Conservation (phyloP, 2,113 vertebrate genomes). For the Petromus typicus region DNA sequence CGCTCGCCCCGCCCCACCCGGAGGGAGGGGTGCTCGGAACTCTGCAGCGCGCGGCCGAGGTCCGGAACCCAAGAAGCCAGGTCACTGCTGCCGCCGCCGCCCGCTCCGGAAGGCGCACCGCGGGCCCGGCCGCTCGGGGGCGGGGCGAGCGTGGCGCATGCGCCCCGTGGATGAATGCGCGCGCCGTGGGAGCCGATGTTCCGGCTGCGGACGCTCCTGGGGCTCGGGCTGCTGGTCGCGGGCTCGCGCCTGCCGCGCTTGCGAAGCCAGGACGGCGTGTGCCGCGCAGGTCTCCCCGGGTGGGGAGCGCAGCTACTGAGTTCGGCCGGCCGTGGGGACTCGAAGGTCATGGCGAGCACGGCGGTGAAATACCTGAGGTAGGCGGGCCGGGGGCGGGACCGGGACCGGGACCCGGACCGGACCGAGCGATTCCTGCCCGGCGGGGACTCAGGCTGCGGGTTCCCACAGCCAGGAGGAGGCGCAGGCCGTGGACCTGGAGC, state of each 20-base stretch:
- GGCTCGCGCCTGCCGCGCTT: constrained; percentile 75
- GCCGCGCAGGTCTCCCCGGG: constrained; percentile 61
- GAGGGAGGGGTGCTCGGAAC: too few species aligned
- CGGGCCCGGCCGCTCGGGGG: neutral
- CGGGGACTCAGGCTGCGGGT: neutral
- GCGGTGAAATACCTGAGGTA: constrained; percentile 89
- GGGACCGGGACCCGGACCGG: fast-evolving
- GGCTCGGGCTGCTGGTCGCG: constrained; percentile 83
- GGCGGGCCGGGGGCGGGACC: neutral
- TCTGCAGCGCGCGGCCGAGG: neutral
- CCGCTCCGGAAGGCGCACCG: neutral
- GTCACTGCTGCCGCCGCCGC: too few species aligned
- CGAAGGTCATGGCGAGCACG: constrained; percentile 86
- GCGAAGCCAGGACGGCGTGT: constrained; percentile 44
- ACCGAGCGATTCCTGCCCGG: neutral
- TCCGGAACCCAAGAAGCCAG: neutral
- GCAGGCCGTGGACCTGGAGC: constrained; percentile 95
- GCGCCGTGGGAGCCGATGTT: constrained; percentile 84
- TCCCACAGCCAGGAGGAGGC: constrained; percentile 94
- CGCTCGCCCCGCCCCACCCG: fast-evolving
- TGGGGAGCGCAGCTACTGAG: constrained; percentile 64
- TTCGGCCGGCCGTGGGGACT: constrained; percentile 70
- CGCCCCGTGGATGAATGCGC: too few species aligned
- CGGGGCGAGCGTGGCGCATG: neutral
- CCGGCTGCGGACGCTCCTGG: constrained; percentile 86